Evolutionary conservation across 2,113 vertebrate genomes (phyloP).

Genomic region (Pollimyrus isidori): DNA sequence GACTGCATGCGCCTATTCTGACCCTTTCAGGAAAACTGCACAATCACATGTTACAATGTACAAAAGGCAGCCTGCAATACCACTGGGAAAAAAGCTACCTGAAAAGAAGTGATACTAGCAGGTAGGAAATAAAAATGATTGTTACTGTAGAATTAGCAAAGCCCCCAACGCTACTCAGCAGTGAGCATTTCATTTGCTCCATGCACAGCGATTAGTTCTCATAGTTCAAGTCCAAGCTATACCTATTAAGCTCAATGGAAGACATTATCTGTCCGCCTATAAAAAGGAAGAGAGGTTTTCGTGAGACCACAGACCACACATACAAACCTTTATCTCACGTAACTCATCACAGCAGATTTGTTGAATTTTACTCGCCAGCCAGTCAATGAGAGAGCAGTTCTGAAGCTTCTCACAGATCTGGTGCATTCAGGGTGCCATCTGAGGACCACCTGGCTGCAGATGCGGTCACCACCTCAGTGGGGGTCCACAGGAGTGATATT

Average conservation of each 20-base stretch:
- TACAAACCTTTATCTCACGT: neutral
- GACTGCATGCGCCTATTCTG: neutral
- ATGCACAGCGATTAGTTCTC: slow-evolving; percentile 13
- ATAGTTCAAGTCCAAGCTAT: neutral
- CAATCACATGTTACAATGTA: neutral
- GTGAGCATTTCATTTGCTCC: neutral
- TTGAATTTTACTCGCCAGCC: neutral
- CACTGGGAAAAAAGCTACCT: neutral
- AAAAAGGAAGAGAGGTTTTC: slow-evolving; percentile 6
- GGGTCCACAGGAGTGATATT: neutral
- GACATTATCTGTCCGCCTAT: slow-evolving; percentile 28
- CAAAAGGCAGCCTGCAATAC: neutral
- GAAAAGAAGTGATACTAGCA: neutral
- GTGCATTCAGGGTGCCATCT: neutral
- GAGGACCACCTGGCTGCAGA: neutral
- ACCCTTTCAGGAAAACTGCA: neutral
- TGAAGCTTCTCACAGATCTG: neutral
- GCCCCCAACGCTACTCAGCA: neutral
- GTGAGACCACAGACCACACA: slow-evolving; percentile 7
- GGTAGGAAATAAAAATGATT: neutral
- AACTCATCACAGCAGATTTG: neutral
- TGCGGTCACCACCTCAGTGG: neutral
- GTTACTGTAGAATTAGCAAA: slow-evolving; percentile 12
- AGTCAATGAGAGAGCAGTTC: neutral
- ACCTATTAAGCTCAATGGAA: neutral